Evolutionary conservation across 2,888 invertebrate genomes (phyloP).

Genomic region (Pterobdella sp.): DNA sequence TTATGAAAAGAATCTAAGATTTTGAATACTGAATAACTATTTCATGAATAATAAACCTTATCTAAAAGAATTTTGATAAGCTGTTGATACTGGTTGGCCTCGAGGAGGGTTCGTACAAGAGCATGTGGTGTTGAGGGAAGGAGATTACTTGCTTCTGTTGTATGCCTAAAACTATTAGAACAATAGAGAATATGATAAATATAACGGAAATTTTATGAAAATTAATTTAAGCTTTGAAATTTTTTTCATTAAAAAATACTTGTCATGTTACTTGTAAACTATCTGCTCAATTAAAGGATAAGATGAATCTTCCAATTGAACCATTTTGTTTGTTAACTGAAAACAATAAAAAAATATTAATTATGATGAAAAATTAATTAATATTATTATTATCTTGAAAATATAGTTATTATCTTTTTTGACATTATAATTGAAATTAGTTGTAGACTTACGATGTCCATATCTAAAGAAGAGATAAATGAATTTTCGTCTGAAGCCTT

Average conservation of each 20-base stretch:
- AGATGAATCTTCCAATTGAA: constrained; percentile 59
- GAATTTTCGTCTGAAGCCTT: constrained; percentile 60
- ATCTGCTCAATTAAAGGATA: constrained; percentile 58
- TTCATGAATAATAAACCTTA: constrained; percentile 57
- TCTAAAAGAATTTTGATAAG: constrained; percentile 69
- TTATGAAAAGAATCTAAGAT: not conserved
- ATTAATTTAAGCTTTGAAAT: not conserved
- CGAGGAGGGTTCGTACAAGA: constrained; percentile 57
- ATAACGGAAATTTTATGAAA: not conserved
- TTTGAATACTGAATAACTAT: too few relatives aligned
- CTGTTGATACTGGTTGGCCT: constrained; percentile 57
- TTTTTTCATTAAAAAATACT: not conserved
- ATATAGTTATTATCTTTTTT: too few relatives aligned
- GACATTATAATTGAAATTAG: too few relatives aligned
- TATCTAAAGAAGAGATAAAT: constrained; percentile 67
- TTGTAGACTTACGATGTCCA: constrained; percentile 64
- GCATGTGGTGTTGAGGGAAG: constrained; percentile 77
- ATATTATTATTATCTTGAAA: not conserved
- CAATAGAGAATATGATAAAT: not conserved
- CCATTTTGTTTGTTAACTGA: constrained; percentile 65
- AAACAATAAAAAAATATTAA: constrained; percentile 6
- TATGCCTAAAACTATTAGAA: constrained; percentile 58
- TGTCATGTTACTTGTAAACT: constrained; percentile 40
- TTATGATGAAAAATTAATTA: not conserved
- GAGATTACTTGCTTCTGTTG: constrained; percentile 64